A percentile compares a stretch with the other conserved stretches of the same genome.
Evolutionary conservation across 2,797 vertebrate species (phyloP).

Genomic region (Falco columbarius): DNA sequence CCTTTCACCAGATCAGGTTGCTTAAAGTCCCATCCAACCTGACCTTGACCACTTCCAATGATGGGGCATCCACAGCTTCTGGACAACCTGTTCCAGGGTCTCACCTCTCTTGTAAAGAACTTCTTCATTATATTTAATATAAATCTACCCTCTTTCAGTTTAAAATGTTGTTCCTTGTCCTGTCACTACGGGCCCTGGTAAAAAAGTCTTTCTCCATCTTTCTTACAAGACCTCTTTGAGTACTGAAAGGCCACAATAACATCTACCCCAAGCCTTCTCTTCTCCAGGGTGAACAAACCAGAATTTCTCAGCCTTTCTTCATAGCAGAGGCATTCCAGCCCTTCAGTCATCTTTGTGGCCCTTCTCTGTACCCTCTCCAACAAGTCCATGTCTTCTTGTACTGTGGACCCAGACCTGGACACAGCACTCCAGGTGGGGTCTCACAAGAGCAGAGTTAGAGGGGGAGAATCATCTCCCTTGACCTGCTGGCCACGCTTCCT

Average conservation of each 20-base stretch:
- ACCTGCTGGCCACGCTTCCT: fast-evolving
- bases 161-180: neutral
- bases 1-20: neutral
- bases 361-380: neutral
- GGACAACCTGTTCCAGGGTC: neutral
- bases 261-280: neutral
- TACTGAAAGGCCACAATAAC: neutral
- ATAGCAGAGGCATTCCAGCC: neutral
- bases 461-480: fast-evolving
- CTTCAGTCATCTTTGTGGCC: neutral
- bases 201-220: neutral
- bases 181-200: neutral
- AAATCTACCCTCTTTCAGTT: neutral
- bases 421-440: neutral
- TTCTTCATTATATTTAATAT: neutral
- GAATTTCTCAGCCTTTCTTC: neutral
- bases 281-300: neutral
- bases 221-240: neutral
- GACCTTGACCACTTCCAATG: neutral
- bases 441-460: neutral
- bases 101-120: neutral
- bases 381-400: fast-evolving
- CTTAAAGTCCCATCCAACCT: neutral
- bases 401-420: neutral
- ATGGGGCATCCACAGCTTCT: neutral